Evolutionary conservation across 2,113 vertebrate genomes (phyloP).

Genomic region (Stictonetta naevosa): DNA sequence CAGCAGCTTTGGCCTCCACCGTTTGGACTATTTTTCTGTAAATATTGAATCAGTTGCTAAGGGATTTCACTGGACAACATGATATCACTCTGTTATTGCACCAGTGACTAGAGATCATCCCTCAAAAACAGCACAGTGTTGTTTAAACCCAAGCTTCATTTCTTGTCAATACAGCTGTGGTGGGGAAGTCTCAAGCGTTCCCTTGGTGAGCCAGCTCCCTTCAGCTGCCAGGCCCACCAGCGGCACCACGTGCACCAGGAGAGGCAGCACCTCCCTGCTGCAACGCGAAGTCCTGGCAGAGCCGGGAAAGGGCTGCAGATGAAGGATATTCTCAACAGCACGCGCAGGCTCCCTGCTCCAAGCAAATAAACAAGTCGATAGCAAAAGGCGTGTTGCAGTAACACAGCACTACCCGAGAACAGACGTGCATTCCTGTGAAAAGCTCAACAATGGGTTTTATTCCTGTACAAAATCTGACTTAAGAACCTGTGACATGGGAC

Average conservation of each 20-base stretch:
- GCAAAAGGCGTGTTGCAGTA: neutral
- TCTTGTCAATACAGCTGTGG: conserved; percentile 49
- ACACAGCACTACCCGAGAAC: neutral
- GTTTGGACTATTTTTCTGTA: conserved; percentile 7
- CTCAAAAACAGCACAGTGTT: conserved; percentile 13
- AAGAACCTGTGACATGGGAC: neutral
- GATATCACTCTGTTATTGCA: conserved; percentile 56
- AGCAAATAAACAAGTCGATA: neutral
- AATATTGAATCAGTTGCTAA: conserved; percentile 65
- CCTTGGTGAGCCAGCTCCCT: neutral
- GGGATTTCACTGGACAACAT: conserved; percentile 54
- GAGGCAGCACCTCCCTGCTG: neutral
- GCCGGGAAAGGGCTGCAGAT: neutral
- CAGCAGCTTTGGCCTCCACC: neutral
- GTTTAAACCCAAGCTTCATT: conserved; percentile 22
- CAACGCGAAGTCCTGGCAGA: neutral
- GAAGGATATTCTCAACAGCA: neutral
- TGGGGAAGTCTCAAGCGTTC: conserved; percentile 35
- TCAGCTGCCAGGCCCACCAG: neutral
- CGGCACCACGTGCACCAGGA: neutral
- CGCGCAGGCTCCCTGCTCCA: neutral
- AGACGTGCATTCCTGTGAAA: neutral
- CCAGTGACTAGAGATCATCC: conserved; percentile 15
- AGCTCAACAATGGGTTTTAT: neutral
- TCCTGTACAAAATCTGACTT: neutral